A percentile compares a stretch with the other conserved stretches of the same genome.
Evolutionary conservation across 2,888 invertebrate species (phyloP).

Genomic region (Euspilapteryx auroguttella): DNA sequence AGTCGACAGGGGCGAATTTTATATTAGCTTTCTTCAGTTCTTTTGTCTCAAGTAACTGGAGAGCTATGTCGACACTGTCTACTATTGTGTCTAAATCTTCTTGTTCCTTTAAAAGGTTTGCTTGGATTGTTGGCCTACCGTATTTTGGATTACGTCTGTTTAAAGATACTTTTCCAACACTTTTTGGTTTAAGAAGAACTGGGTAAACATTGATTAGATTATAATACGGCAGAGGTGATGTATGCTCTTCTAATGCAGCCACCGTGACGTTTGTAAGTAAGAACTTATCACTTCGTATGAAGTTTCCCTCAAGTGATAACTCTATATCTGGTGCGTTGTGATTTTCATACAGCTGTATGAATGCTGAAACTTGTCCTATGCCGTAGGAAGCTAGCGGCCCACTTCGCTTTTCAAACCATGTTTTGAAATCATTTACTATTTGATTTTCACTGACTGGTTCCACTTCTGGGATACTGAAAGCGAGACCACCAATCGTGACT

Average conservation of each 20-base stretch:
- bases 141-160: conserved; percentile 48
- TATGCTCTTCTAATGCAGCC: conserved; percentile 35
- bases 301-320: conserved; percentile 41
- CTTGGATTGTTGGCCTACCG: conserved; percentile 45
- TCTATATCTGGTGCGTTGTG: conserved; percentile 46
- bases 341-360: conserved; percentile 42
- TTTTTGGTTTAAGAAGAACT: conserved; percentile 39
- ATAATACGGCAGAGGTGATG: conserved; percentile 40
- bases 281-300: conserved; percentile 46
- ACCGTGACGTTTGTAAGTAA: conserved; percentile 46
- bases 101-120: conserved; percentile 43
- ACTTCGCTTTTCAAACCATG: conserved; percentile 39
- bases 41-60: conserved; percentile 44
- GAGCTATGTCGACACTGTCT: conserved; percentile 44
- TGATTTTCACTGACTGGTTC: conserved; percentile 26
- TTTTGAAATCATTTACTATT: conserved; percentile 41
- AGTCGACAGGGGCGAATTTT: conserved; percentile 41
- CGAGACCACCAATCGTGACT: conserved; percentile 42
- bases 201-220: conserved; percentile 46
- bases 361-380: conserved; percentile 46
- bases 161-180: conserved; percentile 38
- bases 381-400: conserved; percentile 45
- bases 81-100: conserved; percentile 45
- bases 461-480: conserved; percentile 35
- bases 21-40: conserved; percentile 45